Evolutionary conservation across 2,113 vertebrate genomes (phyloP), one percentile per base, ranked within the genome.

Genomic region (Electrona antarctica): DNA sequence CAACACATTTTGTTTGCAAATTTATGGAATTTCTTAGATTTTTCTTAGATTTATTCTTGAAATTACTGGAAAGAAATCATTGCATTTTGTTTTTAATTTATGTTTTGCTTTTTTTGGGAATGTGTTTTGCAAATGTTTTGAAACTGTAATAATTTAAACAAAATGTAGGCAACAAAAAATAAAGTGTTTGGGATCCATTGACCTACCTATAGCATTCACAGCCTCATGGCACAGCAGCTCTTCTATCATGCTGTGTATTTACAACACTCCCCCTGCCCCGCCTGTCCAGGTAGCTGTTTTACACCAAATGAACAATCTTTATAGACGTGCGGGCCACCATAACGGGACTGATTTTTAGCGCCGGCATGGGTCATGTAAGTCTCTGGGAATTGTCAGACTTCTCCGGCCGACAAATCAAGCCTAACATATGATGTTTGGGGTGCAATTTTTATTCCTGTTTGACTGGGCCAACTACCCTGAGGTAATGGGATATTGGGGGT

Each of bases 371-470:
- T 92, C 92, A 93, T 94, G 95, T 95, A 95, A 95, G 95, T 96
- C 96, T 96, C 92, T 87, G 87, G 88, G 92, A 95, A 96, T 96
- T 97, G 95, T 98, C 96, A 96, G 92, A 90, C 93, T 93, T 94
- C 94, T 93, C 33, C 91, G 93, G 95, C 94, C 95, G 92, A 97
- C 97, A 98, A 97, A 98, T 97, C 96, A 96, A 95, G 93, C 94
- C 93, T 98, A 98, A 97, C 95, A 89, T 97, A 97, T 97, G 95
- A 96, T 96, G 96, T 97, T 96, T 94, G 95, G 93, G 88, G 94
- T 92, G 96, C 95, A 95, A 97, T 97, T 98, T 97, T 96, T 99
- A 97, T 97, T 95, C 95, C 94, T 93, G 92, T 96, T 95, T 96
- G 96, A 97, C 95, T 96, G 94, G 21, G 94, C 94, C 96, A 94